phyloP scores from a whole-genome alignment of 2,113 vertebrate species.

The Lasiurus cinereus region DNA sequence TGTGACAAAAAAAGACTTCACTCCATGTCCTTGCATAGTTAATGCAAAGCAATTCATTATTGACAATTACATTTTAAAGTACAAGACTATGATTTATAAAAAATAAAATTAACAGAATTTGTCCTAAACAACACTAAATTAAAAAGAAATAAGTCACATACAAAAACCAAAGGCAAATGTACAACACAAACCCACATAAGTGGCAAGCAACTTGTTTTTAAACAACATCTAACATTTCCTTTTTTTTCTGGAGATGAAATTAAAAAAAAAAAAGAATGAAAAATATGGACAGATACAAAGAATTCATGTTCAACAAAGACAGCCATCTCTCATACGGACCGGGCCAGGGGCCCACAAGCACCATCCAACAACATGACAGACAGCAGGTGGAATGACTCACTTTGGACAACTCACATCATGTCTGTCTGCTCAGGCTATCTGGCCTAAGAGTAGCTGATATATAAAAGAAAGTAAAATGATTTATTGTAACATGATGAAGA shows the following conservation, averaged over 20 bases:
- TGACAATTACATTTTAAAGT: constrained; percentile 87
- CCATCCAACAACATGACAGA: constrained; percentile 95
- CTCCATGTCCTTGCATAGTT: constrained; percentile 91
- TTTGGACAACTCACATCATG: constrained; percentile 99
- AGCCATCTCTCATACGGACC: constrained; percentile 97
- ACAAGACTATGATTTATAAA: constrained; percentile 87
- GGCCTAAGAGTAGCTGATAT: constrained; percentile 99
- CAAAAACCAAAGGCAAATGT: constrained; percentile 92
- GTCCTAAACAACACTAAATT: constrained; percentile 99
- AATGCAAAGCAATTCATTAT: constrained; percentile 90
- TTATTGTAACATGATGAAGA: constrained; percentile 99
- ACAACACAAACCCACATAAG: constrained; percentile 94
- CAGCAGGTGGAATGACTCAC: constrained; percentile 99
- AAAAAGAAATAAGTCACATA: constrained; percentile 91
- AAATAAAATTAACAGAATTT: constrained; percentile 92
- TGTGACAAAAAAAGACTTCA: constrained; percentile 86
- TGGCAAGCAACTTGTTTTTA: constrained; percentile 93
- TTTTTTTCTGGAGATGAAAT: constrained; percentile 89
- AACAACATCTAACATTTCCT: constrained; percentile 93
- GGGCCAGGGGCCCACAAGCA: constrained; percentile 92
- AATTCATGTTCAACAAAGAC: constrained; percentile 93
- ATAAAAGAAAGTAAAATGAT: constrained; percentile 99
- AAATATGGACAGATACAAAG: constrained; percentile 91
- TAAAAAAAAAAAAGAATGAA: constrained; percentile 93
- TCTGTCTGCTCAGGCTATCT: constrained; percentile 99